Conservation (phyloP, 2,113 vertebrate species). For the Apeltes quadracus region DNA sequence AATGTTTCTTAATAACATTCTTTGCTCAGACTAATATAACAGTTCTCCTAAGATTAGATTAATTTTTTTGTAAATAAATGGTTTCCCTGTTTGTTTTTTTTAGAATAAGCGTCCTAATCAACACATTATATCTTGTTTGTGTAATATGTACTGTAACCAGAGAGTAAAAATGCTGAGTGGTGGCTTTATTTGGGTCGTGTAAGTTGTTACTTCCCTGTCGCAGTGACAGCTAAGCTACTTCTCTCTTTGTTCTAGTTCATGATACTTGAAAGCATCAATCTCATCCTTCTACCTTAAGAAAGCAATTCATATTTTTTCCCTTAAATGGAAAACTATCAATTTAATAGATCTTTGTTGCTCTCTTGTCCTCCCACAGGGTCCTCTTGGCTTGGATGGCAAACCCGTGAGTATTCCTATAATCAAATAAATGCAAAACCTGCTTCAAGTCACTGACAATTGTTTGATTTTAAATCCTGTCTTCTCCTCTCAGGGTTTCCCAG, state of each 20-base stretch:
- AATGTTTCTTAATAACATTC: slow-evolving; percentile 2
- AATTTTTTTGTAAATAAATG: not conserved
- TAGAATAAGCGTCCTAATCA: not conserved
- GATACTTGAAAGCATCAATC: not conserved
- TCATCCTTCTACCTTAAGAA: not conserved
- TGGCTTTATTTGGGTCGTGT: not conserved
- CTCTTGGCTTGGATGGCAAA: slow-evolving; percentile 94
- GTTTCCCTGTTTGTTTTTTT: slow-evolving; percentile 18
- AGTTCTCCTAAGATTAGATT: slow-evolving; percentile 10
- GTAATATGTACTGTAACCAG: not conserved
- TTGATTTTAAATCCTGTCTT: slow-evolving; percentile 29
- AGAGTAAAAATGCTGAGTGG: not conserved
- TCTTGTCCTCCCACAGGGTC: slow-evolving; percentile 80
- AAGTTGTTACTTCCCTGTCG: not conserved
- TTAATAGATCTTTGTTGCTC: not conserved
- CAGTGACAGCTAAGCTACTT: not conserved
- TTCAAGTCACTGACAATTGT: not conserved
- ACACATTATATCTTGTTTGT: not conserved
- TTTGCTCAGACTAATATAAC: slow-evolving; percentile 8
- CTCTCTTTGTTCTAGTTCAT: not conserved
- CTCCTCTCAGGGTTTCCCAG: slow-evolving; percentile 75
- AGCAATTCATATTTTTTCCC: slow-evolving; percentile 1
- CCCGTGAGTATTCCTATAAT: slow-evolving; percentile 86
- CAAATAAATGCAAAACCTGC: not conserved
- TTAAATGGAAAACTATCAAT: not conserved